These are phyloP conservation scores for Lutraria lutraria DNA, from an alignment of 2,888 invertebrate species.

Conservation along the genomic window DNA sequence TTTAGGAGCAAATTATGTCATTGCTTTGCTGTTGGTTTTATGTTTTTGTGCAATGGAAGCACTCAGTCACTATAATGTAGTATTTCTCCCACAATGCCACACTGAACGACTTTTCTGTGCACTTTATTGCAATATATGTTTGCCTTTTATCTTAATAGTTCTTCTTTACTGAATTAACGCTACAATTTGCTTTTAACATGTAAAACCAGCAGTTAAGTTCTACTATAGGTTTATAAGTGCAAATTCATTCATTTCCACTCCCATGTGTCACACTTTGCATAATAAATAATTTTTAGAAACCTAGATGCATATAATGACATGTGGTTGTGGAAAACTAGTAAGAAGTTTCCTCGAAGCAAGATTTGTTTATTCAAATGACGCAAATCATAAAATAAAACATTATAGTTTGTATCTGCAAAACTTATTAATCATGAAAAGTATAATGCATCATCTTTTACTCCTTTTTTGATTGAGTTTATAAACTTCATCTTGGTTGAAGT, in stretches of 20 bases:
- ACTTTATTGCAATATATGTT: neutral
- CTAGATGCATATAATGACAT: constrained; percentile 4
- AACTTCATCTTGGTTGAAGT: neutral
- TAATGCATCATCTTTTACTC: neutral
- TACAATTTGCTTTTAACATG: neutral
- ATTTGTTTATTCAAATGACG: constrained; percentile 16
- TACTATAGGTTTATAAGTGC: neutral
- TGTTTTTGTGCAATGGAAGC: no score
- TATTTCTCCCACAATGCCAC: neutral
- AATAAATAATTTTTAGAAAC: neutral
- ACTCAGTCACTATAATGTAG: neutral
- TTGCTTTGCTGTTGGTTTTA: no score
- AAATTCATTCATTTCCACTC: constrained; percentile 6
- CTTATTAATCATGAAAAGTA: neutral
- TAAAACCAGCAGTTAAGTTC: neutral
- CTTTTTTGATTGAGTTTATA: constrained; percentile 1
- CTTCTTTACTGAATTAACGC: no score
- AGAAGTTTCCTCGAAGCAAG: neutral
- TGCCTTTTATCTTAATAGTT: no score
- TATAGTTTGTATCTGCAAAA: neutral
- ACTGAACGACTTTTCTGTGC: constrained; percentile 5
- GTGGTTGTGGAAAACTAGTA: neutral
- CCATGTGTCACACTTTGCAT: constrained; percentile 7
- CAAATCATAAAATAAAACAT: neutral
- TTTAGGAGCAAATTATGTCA: no score